A percentile compares a stretch with the other conserved stretches of the same genome.
phyloP scores from a whole-genome alignment of 2,113 vertebrate species.

The Pelecanus crispus region DNA sequence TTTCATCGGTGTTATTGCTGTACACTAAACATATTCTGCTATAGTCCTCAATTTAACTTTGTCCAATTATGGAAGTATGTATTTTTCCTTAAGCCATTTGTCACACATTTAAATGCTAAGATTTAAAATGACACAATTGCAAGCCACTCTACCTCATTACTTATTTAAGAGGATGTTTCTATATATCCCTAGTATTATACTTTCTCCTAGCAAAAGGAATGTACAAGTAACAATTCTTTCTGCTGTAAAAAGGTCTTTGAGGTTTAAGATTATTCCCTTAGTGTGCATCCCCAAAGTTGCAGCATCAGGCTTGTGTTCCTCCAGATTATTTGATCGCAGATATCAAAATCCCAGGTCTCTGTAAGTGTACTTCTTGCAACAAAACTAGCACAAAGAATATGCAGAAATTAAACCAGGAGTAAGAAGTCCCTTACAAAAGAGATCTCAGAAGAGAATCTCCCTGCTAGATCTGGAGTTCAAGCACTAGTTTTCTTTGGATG shows the following conservation, averaged over 20 bases:
- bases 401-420: background rate
- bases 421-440: background rate
- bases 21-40: background rate
- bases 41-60: background rate
- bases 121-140: background rate
- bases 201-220: background rate
- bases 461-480: background rate
- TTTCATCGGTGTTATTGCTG: background rate
- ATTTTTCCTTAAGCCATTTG: background rate
- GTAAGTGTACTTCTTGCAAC: background rate
- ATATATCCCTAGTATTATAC: background rate
- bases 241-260: background rate
- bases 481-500: background rate
- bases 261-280: background rate
- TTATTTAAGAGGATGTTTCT: background rate
- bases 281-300: background rate
- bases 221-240: background rate
- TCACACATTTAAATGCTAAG: background rate
- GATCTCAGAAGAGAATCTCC: background rate
- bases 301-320: background rate
- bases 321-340: background rate
- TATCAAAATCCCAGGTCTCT: background rate
- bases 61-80: background rate
- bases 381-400: background rate
- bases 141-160: background rate